Percentiles rank a stretch among this genome's conserved stretches.
These are phyloP conservation scores for Agonopterix arenella DNA, from an alignment of 2,888 invertebrate genomes.

Conservation along the genomic window DNA sequence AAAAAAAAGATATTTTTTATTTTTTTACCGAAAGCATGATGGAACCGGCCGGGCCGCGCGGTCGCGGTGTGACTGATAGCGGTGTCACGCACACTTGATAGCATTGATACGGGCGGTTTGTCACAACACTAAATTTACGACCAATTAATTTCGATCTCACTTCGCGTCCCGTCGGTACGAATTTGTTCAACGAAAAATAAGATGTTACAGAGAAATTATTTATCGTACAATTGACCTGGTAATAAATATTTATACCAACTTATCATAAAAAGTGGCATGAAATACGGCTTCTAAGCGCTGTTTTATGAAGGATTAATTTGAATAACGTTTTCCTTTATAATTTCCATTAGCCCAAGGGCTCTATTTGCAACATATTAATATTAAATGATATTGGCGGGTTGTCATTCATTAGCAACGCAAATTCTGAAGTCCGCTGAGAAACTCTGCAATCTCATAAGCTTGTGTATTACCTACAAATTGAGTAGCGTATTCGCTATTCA, in stretches of 20 bases:
- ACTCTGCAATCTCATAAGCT: neutral
- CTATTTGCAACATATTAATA: slow-evolving; percentile 6
- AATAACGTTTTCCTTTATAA: slow-evolving; percentile 1
- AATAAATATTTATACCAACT: neutral
- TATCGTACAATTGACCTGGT: neutral
- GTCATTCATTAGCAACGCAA: slow-evolving; percentile 12
- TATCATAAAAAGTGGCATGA: too few species aligned
- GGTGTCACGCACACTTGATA: slow-evolving; percentile 4
- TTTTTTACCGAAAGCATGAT: neutral
- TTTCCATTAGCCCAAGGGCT: slow-evolving; percentile 1
- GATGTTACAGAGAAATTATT: neutral
- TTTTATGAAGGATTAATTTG: slow-evolving; percentile 1
- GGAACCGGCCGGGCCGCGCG: neutral
- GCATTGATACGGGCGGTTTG: slow-evolving; percentile 1
- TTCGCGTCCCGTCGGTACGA: neutral
- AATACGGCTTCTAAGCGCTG: too few species aligned
- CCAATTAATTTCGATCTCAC: slow-evolving; percentile 2
- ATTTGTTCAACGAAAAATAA: neutral
- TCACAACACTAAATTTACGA: slow-evolving; percentile 3
- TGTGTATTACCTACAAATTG: neutral
- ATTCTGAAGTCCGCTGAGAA: slow-evolving; percentile 5
- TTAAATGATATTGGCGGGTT: slow-evolving; percentile 1
- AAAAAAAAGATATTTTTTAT: neutral
- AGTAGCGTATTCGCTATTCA: too few species aligned
- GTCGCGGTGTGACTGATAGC: slow-evolving; percentile 7